Conservation (phyloP, 2,797 vertebrate species). For the Babyrousa celebensis region DNA sequence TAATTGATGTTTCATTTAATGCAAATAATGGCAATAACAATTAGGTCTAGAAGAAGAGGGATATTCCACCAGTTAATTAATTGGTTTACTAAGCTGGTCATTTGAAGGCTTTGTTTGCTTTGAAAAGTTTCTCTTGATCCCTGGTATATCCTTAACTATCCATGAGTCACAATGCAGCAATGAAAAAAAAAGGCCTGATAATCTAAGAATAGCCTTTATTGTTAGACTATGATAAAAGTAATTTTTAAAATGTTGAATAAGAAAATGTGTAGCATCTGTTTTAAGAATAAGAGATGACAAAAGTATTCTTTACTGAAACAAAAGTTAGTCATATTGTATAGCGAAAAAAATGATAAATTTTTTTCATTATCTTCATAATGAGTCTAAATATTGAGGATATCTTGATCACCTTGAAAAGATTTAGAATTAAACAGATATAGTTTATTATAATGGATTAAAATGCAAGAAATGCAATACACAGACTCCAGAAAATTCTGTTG, state of each 20-base stretch:
- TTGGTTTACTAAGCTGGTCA: constrained; percentile 42
- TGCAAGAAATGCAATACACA: neutral
- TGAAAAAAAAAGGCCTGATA: neutral
- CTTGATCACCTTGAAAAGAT: neutral
- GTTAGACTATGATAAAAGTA: neutral
- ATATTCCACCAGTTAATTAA: neutral
- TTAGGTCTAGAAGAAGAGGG: constrained; percentile 14
- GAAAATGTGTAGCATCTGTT: neutral
- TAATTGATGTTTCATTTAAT: constrained; percentile 60
- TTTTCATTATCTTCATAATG: neutral
- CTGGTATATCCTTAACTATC: neutral
- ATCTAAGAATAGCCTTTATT: neutral
- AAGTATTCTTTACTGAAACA: neutral
- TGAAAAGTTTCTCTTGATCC: neutral
- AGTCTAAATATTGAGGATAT: neutral
- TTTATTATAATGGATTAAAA: constrained; percentile 16
- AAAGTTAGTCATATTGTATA: neutral
- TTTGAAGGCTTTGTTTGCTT: constrained; percentile 38
- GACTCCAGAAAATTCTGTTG: neutral
- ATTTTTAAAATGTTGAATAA: neutral
- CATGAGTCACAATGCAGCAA: neutral
- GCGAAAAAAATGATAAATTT: neutral
- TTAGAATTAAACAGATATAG: neutral
- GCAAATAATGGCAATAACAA: constrained; percentile 44
- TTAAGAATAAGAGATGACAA: neutral